Conservation (phyloP, 2,888 invertebrate genomes). For the Orthosia incerta region DNA sequence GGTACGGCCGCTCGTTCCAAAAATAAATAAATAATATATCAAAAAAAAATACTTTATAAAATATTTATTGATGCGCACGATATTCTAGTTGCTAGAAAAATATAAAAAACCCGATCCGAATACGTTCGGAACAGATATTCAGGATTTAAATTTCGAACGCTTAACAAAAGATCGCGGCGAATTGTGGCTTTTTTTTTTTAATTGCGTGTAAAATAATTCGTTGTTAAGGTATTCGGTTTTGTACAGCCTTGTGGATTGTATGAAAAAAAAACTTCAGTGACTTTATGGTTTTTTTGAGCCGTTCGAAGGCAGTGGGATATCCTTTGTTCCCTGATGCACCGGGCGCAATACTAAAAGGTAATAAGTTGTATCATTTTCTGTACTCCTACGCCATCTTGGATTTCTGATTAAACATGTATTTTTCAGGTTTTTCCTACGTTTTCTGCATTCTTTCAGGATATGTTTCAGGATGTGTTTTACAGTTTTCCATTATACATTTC, state of each 20-base stretch:
- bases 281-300: conserved; percentile 30
- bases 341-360: conserved; percentile 63
- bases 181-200: conserved; percentile 68
- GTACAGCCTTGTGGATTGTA: conserved; percentile 45
- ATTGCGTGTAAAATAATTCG: conserved; percentile 48
- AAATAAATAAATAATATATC: conserved; percentile 72
- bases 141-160: conserved; percentile 46
- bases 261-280: conserved; percentile 21
- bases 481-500: neutral
- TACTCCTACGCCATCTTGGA: conserved; percentile 60
- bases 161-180: conserved; percentile 66
- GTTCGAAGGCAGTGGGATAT: conserved; percentile 29
- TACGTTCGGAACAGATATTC: conserved; percentile 12
- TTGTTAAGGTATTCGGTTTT: conserved; percentile 32
- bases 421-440: conserved; percentile 15
- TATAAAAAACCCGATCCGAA: conserved; percentile 20
- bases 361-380: conserved; percentile 59
- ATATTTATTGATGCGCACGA: conserved; percentile 45
- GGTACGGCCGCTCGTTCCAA: conserved; percentile 71
- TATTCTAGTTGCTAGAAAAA: conserved; percentile 42
- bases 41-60: conserved; percentile 62
- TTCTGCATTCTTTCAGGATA: neutral
- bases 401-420: conserved; percentile 39
- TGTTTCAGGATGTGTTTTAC: neutral
- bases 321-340: conserved; percentile 68